Base-by-base conservation (phyloP, 2,113 vertebrate species). In the Hypomesus transpacificus region DNA sequence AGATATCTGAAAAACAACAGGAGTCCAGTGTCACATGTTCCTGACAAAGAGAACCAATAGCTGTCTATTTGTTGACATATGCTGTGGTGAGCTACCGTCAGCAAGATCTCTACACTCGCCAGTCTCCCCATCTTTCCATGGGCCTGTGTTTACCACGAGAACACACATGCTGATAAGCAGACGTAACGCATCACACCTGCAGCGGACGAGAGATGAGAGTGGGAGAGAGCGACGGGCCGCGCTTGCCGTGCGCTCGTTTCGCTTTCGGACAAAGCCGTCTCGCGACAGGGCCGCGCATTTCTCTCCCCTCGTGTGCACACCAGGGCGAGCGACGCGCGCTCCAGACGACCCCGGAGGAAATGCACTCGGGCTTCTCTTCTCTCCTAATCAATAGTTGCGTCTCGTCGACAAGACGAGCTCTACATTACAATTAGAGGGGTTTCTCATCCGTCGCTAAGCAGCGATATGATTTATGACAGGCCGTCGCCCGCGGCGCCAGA, bases 341-440 rank as follows among this genome's bases (percentile, higher is more conserved):
- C 61, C 66, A 50, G 22, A 82, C 31, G 75, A 82, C 56, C 66
- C 70, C 71, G 28, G 57, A 69, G 71, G 75, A 85, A 87, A 81
- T 56, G 28, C 69, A 4, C 7, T 3, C 39, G 2, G 0, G 80
- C 71, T 66, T 1, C 75, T 80, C 77, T 86, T 7, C 75, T 85
- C 71, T 79, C 62, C 18, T 3, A 80, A 89, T 91, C 88, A 88
- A 81, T 88, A 82, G 64, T 26, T 65, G 26, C 69, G 68, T 82
- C 78, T 82, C 73, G 79, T 72, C 77, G 53, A 74, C 18, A 58
- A 76, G 53, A 51, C 62, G 1, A 56, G 71, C 69, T 82, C 70
- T 79, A 46, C 54, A 52, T 82, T 34, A 74, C 76, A 80, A 80
- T 83, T 77, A 82, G 66, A 69, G 69, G 69, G 31, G 53, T 80